phyloP scores from a whole-genome alignment of 2,888 invertebrate genomes.

The Coenonympha arcania region DNA sequence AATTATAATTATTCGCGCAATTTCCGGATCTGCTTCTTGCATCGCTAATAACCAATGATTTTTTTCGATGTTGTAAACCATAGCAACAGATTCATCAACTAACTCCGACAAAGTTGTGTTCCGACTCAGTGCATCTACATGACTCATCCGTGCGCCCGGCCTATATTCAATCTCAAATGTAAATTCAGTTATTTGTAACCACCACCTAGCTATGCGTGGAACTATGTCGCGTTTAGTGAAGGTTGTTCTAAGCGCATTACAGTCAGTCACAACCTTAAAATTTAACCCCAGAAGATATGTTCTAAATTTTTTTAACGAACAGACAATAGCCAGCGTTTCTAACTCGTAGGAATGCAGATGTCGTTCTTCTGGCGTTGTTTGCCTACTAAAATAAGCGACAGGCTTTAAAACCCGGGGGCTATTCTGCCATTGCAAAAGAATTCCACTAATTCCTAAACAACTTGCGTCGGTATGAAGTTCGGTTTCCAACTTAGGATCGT shows the following conservation, averaged over 20 bases:
- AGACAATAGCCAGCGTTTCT: slow-evolving; percentile 26
- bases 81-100: not conserved
- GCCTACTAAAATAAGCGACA: slow-evolving; percentile 19
- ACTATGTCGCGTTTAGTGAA: slow-evolving; percentile 17
- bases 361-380: slow-evolving; percentile 8
- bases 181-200: slow-evolving; percentile 27
- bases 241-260: slow-evolving; percentile 25
- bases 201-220: slow-evolving; percentile 28
- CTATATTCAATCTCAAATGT: slow-evolving; percentile 23
- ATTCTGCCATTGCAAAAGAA: slow-evolving; percentile 9
- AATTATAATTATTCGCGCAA: no score
- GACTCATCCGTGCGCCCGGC: slow-evolving; percentile 23
- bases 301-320: slow-evolving; percentile 24
- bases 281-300: slow-evolving; percentile 23
- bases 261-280: slow-evolving; percentile 27
- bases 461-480: slow-evolving; percentile 9
- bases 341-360: slow-evolving; percentile 22
- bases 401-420: no score
- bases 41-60: not conserved
- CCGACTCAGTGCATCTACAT: slow-evolving; percentile 25
- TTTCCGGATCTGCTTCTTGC: slow-evolving; percentile 8
- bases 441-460: not conserved
- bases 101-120: not conserved
- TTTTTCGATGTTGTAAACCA: not conserved
- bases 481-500: not conserved